Percentiles rank a stretch among this genome's conserved stretches.
phyloP scores from a whole-genome alignment of 2,113 vertebrate genomes.

The Plestiodon gilberti region DNA sequence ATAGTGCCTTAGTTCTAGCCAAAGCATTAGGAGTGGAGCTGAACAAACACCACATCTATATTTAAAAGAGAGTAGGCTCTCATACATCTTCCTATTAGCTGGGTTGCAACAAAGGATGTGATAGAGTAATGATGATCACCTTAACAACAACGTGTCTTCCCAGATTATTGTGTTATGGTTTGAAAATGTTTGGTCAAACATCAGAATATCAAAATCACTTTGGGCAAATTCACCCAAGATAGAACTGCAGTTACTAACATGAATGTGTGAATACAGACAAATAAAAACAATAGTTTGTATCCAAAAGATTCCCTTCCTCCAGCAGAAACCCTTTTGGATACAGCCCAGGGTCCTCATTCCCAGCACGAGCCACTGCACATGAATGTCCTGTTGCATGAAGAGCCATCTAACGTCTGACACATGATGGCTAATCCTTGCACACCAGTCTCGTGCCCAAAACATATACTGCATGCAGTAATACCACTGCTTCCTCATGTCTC shows the following conservation, averaged over 20 bases:
- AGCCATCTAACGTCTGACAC: background rate
- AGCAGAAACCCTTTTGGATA: background rate
- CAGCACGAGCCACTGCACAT: background rate
- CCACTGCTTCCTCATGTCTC: background rate
- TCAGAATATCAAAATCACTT: background rate
- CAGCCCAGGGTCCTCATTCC: background rate
- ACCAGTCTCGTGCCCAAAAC: background rate
- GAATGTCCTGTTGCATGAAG: background rate
- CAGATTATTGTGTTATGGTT: background rate
- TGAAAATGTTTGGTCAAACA: background rate
- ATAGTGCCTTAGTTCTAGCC: background rate
- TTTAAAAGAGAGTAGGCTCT: conserved; percentile 9
- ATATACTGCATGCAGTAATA: background rate
- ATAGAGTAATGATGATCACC: background rate
- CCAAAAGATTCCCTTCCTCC: background rate
- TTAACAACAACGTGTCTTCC: background rate
- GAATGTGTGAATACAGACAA: background rate
- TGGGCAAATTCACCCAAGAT: background rate
- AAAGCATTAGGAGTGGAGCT: background rate
- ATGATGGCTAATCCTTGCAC: background rate
- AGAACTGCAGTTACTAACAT: background rate
- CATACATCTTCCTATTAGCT: background rate
- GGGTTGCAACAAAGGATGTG: background rate
- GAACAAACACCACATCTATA: background rate
- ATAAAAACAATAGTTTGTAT: background rate